A percentile compares a stretch with the other conserved stretches of the same genome.
phyloP scores from a whole-genome alignment of 2,888 invertebrate genomes.

The Gastracanthus pulcherrimus region DNA sequence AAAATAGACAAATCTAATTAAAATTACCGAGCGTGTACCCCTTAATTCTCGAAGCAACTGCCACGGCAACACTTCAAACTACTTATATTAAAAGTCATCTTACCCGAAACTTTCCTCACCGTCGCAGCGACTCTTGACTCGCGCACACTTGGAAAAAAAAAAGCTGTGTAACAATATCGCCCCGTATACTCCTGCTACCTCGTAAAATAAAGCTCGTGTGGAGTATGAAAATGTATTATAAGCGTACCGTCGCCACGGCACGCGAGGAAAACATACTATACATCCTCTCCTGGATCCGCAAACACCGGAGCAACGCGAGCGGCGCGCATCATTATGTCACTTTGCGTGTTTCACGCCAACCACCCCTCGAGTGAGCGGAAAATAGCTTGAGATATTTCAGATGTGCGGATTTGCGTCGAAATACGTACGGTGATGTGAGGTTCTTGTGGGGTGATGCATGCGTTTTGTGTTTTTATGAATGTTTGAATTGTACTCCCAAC shows the following conservation, averaged over 20 bases:
- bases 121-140: neutral
- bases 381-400: neutral
- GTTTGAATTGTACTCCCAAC: no score
- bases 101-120: neutral
- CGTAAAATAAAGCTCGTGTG: no score
- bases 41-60: constrained; percentile 7
- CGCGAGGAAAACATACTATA: neutral
- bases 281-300: neutral
- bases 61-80: neutral
- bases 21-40: neutral
- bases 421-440: no score
- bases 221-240: constrained; percentile 11
- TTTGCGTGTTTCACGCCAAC: neutral
- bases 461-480: no score
- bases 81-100: constrained; percentile 21
- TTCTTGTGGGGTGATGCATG: no score
- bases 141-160: neutral
- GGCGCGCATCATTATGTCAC: neutral
- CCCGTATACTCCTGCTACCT: no score
- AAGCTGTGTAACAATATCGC: neutral
- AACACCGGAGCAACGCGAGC: neutral
- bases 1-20: neutral
- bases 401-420: no score
- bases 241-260: neutral
- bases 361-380: neutral